phyloP scores from a whole-genome alignment of 1,140 invertebrate genomes.

The Tribolium castaneum region DNA sequence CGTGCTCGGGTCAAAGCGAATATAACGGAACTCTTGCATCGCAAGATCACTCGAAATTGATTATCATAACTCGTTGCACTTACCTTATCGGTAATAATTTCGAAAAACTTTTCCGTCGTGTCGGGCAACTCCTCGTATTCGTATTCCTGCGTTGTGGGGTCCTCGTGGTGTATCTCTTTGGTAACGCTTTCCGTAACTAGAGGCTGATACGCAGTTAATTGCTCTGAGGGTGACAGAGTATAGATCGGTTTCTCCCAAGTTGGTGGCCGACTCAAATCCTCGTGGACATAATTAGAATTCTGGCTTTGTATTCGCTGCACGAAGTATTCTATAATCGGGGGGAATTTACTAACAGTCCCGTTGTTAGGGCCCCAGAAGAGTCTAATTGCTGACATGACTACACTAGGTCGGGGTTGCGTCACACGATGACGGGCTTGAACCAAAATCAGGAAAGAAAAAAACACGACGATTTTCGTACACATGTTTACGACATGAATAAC shows the following conservation, averaged over 20 bases:
- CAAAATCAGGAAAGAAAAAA: background rate
- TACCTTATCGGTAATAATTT: conserved; percentile 43
- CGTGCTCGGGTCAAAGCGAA: background rate
- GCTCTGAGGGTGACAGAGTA: conserved; percentile 52
- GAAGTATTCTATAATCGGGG: conserved; percentile 71
- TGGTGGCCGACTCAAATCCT: conserved; percentile 65
- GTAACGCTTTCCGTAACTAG: conserved; percentile 41
- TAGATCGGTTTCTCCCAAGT: conserved; percentile 60
- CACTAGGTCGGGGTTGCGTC: background rate
- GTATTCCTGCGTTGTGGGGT: background rate
- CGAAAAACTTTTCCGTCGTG: conserved; percentile 49
- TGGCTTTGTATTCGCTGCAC: conserved; percentile 72
- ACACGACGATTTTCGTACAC: background rate
- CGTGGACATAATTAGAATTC: conserved; percentile 69
- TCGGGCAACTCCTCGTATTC: conserved; percentile 46
- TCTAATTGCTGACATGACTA: background rate
- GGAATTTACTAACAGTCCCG: conserved; percentile 66
- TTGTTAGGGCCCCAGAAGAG: background rate
- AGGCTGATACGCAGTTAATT: conserved; percentile 41
- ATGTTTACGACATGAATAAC: conserved; percentile 6
- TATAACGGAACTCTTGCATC: conserved; percentile 20
- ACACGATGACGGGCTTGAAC: background rate
- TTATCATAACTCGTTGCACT: conserved; percentile 11
- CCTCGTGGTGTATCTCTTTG: background rate
- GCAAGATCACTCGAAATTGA: background rate